Percentiles rank a stretch among this genome's conserved stretches.
These are phyloP conservation scores for Drosophila setifemur DNA, from an alignment of 1,140 invertebrate genomes.

Conservation along the genomic window DNA sequence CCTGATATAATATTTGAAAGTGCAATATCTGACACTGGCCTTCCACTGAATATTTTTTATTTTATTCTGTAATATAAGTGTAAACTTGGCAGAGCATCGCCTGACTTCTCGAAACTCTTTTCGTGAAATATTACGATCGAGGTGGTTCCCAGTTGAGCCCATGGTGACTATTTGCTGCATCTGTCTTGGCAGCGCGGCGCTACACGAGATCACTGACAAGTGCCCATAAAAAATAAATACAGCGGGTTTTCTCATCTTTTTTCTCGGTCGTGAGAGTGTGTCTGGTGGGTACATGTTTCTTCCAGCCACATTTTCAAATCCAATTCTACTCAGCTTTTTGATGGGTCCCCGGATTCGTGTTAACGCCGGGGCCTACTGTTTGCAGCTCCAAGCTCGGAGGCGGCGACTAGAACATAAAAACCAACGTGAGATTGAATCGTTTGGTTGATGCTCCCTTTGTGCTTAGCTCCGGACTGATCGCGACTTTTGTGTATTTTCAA, in stretches of 20 bases:
- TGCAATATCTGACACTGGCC: no score
- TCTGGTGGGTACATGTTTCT: slow-evolving; percentile 9
- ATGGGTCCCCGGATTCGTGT: slow-evolving; percentile 28
- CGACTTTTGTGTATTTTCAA: slow-evolving; percentile 17
- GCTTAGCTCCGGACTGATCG: slow-evolving; percentile 17
- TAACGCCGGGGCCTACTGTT: slow-evolving; percentile 10
- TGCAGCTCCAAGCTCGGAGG: neutral
- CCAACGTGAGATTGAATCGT: slow-evolving; percentile 57
- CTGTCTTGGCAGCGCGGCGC: slow-evolving; percentile 51
- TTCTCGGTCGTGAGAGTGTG: slow-evolving; percentile 5
- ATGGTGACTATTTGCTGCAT: neutral
- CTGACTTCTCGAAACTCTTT: no score
- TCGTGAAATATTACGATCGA: no score
- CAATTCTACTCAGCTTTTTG: slow-evolving; percentile 34
- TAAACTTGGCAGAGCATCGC: no score
- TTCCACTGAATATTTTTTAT: no score
- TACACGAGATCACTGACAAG: slow-evolving; percentile 58
- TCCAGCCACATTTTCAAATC: slow-evolving; percentile 8
- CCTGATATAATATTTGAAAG: no score
- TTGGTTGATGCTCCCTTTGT: no score
- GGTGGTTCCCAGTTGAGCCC: no score
- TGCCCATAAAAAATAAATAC: slow-evolving; percentile 67
- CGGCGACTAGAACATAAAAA: slow-evolving; percentile 48
- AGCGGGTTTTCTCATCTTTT: slow-evolving; percentile 38
- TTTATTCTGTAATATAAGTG: no score